Percentiles rank a stretch among this genome's conserved stretches.
phyloP scores from a whole-genome alignment of 2,888 invertebrate genomes.

The Sphecodes monilicornis region DNA sequence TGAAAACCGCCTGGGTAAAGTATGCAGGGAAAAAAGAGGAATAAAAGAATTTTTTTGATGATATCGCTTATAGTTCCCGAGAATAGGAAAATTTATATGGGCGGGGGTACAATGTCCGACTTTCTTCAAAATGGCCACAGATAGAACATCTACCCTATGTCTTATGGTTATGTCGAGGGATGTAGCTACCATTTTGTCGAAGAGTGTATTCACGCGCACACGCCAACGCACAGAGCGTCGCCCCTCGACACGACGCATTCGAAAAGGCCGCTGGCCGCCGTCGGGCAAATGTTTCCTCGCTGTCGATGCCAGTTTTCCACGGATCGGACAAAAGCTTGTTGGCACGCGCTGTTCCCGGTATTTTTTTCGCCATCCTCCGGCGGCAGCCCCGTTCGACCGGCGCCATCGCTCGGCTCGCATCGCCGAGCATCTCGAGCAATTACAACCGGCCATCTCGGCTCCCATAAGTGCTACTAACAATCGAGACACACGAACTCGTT shows the following conservation, averaged over 20 bases:
- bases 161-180: too few relatives aligned
- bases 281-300: slow-evolving; percentile 15
- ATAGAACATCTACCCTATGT: too few relatives aligned
- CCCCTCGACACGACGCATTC: neutral
- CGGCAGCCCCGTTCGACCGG: neutral
- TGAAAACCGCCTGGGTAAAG: too few relatives aligned
- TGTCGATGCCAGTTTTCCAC: slow-evolving; percentile 23
- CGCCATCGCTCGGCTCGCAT: slow-evolving; percentile 17
- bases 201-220: neutral
- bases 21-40: too few relatives aligned
- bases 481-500: slow-evolving; percentile 30
- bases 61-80: too few relatives aligned
- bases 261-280: neutral
- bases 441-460: slow-evolving; percentile 24
- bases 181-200: too few relatives aligned
- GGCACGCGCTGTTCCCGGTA: slow-evolving; percentile 8
- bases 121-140: too few relatives aligned
- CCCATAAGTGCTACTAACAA: slow-evolving; percentile 40
- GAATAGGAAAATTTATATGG: too few relatives aligned
- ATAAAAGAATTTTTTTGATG: too few relatives aligned
- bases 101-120: too few relatives aligned
- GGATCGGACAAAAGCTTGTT: slow-evolving; percentile 31
- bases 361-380: slow-evolving; percentile 14
- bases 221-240: neutral
- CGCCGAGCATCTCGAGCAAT: slow-evolving; percentile 36